Percentiles rank a stretch among this genome's conserved stretches.
Evolutionary conservation across 2,797 vertebrate species (phyloP).

Genomic region (Trachurus trachurus): DNA sequence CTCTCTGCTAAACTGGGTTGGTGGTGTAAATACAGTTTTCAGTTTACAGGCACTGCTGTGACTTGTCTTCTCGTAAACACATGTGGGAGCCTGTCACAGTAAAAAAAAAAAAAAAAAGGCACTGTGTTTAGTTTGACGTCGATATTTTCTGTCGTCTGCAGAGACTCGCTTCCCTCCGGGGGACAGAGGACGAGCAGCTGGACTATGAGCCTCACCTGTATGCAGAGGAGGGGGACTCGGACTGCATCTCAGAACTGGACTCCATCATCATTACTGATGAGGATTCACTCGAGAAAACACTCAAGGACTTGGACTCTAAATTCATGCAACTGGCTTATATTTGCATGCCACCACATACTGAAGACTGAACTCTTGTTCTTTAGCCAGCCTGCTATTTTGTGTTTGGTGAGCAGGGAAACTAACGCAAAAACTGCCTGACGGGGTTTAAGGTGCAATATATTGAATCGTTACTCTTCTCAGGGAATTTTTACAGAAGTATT

Average conservation of each 20-base stretch:
- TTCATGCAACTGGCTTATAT: conserved; percentile 67
- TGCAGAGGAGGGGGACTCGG: conserved; percentile 37
- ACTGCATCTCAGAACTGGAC: conserved; percentile 54
- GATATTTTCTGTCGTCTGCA: conserved; percentile 34
- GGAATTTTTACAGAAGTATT: neutral
- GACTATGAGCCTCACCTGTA: conserved; percentile 64
- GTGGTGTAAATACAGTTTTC: conserved; percentile 1
- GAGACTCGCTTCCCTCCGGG: conserved; percentile 48
- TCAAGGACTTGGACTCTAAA: conserved; percentile 53
- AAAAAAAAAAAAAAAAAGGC: neutral
- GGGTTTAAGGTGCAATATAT: neutral
- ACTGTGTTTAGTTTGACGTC: neutral
- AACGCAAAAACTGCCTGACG: too few species aligned
- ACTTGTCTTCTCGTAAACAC: neutral
- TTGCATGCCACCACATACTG: conserved; percentile 23
- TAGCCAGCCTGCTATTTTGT: too few species aligned
- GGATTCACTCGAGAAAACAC: neutral
- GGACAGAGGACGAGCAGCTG: conserved; percentile 18
- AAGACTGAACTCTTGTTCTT: neutral
- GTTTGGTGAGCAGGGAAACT: neutral
- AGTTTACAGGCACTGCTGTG: neutral
- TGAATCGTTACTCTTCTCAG: neutral
- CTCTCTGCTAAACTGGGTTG: conserved; percentile 43
- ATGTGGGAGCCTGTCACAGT: neutral
- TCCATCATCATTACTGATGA: conserved; percentile 43